phyloP scores from a whole-genome alignment of 2,888 invertebrate species.

The Octonoba sinensis region DNA sequence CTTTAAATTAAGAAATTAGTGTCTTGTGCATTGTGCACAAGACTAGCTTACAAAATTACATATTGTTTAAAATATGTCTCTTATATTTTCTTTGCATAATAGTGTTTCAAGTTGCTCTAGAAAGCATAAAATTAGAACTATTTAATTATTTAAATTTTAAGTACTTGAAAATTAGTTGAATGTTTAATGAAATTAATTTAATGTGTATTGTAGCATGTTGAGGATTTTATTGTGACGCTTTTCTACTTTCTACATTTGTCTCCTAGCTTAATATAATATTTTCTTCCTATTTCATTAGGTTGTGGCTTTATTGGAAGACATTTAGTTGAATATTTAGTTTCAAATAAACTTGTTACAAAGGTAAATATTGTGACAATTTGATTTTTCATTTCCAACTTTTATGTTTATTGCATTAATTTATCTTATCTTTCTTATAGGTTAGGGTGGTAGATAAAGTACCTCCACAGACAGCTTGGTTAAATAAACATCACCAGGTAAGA shows the following conservation, averaged over 20 bases:
- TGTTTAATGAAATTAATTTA: too few species aligned
- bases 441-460: slow-evolving; percentile 90
- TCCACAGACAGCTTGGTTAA: slow-evolving; percentile 92
- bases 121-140: too few species aligned
- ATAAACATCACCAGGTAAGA: slow-evolving; percentile 77
- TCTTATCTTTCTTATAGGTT: slow-evolving; percentile 70
- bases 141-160: too few species aligned
- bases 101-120: too few species aligned
- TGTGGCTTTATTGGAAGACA: slow-evolving; percentile 95
- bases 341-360: slow-evolving; percentile 81
- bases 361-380: slow-evolving; percentile 72
- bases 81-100: too few species aligned
- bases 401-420: not conserved
- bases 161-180: too few species aligned
- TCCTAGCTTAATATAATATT: not conserved
- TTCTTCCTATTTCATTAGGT: slow-evolving; percentile 75
- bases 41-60: too few species aligned
- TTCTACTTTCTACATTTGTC: not conserved
- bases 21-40: too few species aligned
- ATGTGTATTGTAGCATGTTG: too few species aligned
- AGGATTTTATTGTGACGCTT: not conserved
- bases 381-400: not conserved
- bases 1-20: too few species aligned
- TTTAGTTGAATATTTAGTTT: slow-evolving; percentile 84
- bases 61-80: too few species aligned